Percentiles rank a stretch among this genome's conserved stretches.
Conservation (phyloP, 2,888 invertebrate genomes). For the Romanomermis culicivorax region DNA sequence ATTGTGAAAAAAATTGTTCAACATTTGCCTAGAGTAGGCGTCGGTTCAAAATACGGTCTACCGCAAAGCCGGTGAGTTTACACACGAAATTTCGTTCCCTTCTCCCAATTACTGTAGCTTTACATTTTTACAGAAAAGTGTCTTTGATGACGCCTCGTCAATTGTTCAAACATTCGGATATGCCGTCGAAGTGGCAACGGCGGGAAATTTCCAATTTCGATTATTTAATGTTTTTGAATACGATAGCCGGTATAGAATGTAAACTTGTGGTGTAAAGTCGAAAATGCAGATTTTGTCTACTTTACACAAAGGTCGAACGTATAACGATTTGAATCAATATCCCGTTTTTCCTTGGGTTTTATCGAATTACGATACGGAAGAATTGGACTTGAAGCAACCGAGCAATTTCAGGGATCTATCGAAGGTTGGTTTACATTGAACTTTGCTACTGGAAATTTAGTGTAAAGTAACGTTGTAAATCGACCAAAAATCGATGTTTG, state of each 20-base stretch:
- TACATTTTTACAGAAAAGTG: conserved; percentile 47
- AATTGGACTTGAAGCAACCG: conserved; percentile 80
- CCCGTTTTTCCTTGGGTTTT: conserved; percentile 99
- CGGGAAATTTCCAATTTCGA: conserved; percentile 98
- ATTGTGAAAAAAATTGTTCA: conserved; percentile 96
- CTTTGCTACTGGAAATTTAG: neutral
- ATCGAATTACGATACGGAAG: conserved; percentile 89
- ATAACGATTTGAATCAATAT: conserved; percentile 97
- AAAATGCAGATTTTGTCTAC: too few species aligned
- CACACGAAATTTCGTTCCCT: neutral
- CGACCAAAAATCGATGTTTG: neutral
- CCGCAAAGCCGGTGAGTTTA: conserved; percentile 66
- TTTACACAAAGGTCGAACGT: conserved; percentile 94
- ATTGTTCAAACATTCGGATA: conserved; percentile 94
- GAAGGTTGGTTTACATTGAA: conserved; percentile 41
- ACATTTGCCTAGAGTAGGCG: conserved; percentile 83
- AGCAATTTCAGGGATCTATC: conserved; percentile 93
- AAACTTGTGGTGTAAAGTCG: too few species aligned
- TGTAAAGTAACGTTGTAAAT: neutral
- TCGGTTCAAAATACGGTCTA: conserved; percentile 97
- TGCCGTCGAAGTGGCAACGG: conserved; percentile 98
- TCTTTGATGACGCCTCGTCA: conserved; percentile 97
- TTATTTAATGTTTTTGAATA: conserved; percentile 99
- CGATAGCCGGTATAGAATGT: conserved; percentile 88
- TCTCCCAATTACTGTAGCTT: neutral